phyloP scores from a whole-genome alignment of 53 echinoderm and acorn worm species.

The Luidia sarsii region DNA sequence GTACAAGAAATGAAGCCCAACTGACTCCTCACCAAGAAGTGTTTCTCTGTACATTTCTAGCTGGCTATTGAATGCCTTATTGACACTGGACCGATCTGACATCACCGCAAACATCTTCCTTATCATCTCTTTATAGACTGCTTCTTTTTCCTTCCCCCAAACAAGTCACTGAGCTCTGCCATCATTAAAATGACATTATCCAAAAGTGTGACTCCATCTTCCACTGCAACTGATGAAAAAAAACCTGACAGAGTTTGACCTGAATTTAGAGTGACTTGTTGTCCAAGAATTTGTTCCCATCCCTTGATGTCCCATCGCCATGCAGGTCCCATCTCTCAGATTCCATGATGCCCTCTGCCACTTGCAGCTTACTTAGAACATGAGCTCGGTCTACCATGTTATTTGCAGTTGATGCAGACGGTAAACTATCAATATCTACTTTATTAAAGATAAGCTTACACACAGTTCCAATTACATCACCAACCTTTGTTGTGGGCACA shows the following conservation, averaged over 20 bases:
- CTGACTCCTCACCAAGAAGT: slow-evolving; percentile 33
- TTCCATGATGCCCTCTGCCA: slow-evolving; percentile 40
- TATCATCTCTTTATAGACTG: slow-evolving; percentile 14
- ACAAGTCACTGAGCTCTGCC: slow-evolving; percentile 50
- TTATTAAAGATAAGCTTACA: slow-evolving; percentile 13
- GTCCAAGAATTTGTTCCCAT: slow-evolving; percentile 51
- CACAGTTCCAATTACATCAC: slow-evolving; percentile 8
- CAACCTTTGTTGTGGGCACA: slow-evolving; percentile 8
- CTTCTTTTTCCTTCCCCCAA: slow-evolving; percentile 21
- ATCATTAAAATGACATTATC: slow-evolving; percentile 53
- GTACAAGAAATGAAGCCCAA: slow-evolving; percentile 39
- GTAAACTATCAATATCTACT: slow-evolving; percentile 17
- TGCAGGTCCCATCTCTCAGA: slow-evolving; percentile 52
- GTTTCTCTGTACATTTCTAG: slow-evolving; percentile 18
- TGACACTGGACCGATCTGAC: slow-evolving; percentile 56
- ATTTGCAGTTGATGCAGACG: slow-evolving; percentile 57
- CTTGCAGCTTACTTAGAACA: slow-evolving; percentile 40
- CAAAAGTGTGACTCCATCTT: slow-evolving; percentile 38
- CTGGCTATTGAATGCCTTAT: slow-evolving; percentile 45
- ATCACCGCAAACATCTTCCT: slow-evolving; percentile 50
- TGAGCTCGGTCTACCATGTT: slow-evolving; percentile 45
- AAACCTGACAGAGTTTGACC: slow-evolving; percentile 43
- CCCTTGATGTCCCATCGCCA: slow-evolving; percentile 59
- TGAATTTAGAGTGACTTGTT: slow-evolving; percentile 43
- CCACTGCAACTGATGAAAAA: slow-evolving; percentile 48